Percentiles rank a stretch among this genome's conserved stretches.
These are phyloP conservation scores for Pseudorhombus dupliciocellatus DNA, from an alignment of 2,113 vertebrate species.

Conservation along the genomic window DNA sequence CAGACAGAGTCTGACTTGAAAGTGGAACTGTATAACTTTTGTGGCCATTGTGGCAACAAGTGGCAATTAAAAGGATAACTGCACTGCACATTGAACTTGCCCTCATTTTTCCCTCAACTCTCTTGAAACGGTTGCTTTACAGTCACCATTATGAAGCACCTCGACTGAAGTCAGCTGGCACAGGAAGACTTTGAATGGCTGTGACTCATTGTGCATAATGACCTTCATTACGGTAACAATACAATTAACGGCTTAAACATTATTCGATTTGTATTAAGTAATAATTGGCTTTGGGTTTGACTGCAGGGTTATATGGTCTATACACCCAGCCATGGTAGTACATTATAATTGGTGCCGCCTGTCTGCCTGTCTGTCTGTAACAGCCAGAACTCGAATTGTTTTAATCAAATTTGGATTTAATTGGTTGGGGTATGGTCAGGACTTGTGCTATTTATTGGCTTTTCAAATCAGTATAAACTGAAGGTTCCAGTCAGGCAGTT, in stretches of 20 bases:
- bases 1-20: not conserved
- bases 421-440: not conserved
- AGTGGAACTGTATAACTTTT: not conserved
- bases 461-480: too few relatives aligned
- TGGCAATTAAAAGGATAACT: not conserved
- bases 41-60: not conserved
- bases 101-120: constrained; percentile 1
- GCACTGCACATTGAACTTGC: not conserved
- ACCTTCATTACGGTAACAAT: not conserved
- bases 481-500: not conserved
- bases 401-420: too few relatives aligned
- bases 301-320: not conserved
- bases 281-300: not conserved
- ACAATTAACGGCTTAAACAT: not conserved
- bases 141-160: not conserved
- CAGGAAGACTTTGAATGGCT: not conserved
- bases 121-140: not conserved
- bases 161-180: not conserved
- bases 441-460: not conserved
- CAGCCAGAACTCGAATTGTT: too few relatives aligned
- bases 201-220: not conserved
- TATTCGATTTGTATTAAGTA: not conserved
- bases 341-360: not conserved
- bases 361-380: not conserved
- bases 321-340: not conserved